These are phyloP conservation scores for Bruchidius siliquastri DNA, from an alignment of 2,888 invertebrate species.

Conservation along the genomic window DNA sequence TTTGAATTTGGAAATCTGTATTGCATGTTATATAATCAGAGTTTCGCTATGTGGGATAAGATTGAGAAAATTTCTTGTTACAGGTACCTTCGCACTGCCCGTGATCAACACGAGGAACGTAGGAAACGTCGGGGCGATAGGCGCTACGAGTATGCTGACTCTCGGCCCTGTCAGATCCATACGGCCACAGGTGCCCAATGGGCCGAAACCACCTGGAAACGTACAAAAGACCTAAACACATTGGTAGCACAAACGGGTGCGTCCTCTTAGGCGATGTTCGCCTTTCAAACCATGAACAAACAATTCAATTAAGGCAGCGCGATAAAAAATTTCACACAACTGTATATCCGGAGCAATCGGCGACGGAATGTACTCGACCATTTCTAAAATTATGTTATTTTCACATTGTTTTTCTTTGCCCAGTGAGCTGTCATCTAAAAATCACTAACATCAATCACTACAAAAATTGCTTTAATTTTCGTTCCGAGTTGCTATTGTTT, in stretches of 20 bases:
- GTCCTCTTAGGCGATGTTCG: background rate
- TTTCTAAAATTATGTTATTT: no score
- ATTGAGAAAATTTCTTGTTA: background rate
- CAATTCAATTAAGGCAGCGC: no score
- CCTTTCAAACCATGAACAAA: no score
- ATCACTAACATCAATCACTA: no score
- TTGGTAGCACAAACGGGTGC: background rate
- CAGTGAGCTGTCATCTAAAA: no score
- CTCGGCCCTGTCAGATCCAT: constrained; percentile 60
- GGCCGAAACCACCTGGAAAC: background rate
- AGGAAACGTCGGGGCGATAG: constrained; percentile 51
- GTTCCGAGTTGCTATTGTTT: no score
- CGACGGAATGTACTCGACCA: no score
- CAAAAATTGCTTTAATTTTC: no score
- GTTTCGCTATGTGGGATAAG: no score
- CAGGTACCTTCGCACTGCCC: constrained; percentile 61
- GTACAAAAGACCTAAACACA: background rate
- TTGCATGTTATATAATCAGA: background rate
- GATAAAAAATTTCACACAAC: no score
- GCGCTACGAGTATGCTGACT: constrained; percentile 66
- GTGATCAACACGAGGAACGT: constrained; percentile 47
- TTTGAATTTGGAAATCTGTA: background rate
- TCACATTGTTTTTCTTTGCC: no score
- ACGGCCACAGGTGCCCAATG: background rate
- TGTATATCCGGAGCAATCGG: no score